Conservation (phyloP, 2,113 vertebrate species). For the Lagenorhynchus albirostris region DNA sequence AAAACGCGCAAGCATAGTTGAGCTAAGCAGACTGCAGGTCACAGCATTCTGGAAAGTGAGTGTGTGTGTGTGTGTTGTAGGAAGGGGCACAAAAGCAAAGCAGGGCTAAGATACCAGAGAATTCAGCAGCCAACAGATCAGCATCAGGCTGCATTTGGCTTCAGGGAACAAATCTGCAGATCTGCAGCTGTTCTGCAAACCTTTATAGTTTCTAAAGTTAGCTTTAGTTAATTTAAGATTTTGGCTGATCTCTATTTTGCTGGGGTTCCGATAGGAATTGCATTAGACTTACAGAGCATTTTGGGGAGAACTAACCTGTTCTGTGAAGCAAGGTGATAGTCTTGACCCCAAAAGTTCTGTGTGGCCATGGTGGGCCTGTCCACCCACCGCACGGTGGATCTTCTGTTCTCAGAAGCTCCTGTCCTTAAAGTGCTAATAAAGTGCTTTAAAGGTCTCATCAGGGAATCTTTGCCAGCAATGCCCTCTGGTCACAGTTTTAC, state of each 20-base stretch:
- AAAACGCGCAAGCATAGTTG: accelerated
- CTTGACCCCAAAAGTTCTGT: too few species aligned
- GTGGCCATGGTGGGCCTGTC: not conserved
- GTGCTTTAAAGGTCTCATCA: not conserved
- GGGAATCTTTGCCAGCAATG: not conserved
- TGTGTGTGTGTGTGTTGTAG: not conserved
- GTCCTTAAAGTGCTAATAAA: not conserved
- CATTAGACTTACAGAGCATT: too few species aligned
- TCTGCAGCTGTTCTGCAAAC: not conserved
- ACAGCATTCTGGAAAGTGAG: not conserved
- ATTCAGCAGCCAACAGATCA: not conserved
- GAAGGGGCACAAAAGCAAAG: not conserved
- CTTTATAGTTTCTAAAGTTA: not conserved
- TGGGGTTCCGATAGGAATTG: not conserved
- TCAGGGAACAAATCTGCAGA: not conserved
- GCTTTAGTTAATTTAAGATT: not conserved
- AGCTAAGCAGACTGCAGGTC: not conserved
- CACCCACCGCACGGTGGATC: not conserved
- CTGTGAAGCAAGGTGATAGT: not conserved
- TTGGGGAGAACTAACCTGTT: not conserved
- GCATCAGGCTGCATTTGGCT: not conserved
- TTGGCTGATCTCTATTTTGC: not conserved
- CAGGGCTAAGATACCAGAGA: not conserved
- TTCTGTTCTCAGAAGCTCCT: not conserved
- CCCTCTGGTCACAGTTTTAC: not conserved